Percentiles rank a stretch among this genome's conserved stretches.
Evolutionary conservation across 2,797 vertebrate genomes (phyloP).

Genomic region (Telmatherina bonti): DNA sequence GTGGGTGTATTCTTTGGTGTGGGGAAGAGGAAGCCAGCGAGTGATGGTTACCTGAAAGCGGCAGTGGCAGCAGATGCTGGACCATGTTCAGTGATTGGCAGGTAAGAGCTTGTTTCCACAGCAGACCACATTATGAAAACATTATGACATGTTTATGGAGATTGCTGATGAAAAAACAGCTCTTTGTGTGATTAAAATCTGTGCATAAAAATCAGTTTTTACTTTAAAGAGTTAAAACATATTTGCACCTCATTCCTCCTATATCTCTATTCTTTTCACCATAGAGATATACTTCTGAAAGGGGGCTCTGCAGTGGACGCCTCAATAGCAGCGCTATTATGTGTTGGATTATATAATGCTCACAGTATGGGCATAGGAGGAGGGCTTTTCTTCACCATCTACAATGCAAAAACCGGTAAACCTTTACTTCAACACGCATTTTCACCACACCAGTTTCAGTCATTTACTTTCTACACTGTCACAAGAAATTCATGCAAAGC

Average conservation of each 20-base stretch:
- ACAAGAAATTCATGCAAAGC: background rate
- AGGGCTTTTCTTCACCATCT: slow-evolving; percentile 92
- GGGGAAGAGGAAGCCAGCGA: slow-evolving; percentile 5
- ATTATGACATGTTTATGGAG: background rate
- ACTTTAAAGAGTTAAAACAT: slow-evolving; percentile 27
- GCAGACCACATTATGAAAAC: background rate
- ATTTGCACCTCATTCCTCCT: background rate
- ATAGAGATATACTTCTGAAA: slow-evolving; percentile 86
- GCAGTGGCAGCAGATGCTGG: slow-evolving; percentile 92
- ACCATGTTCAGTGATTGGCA: slow-evolving; percentile 89
- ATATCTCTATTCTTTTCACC: slow-evolving; percentile 19
- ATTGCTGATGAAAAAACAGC: no score
- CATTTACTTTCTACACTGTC: background rate
- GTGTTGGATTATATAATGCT: slow-evolving; percentile 90
- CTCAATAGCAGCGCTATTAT: slow-evolving; percentile 90
- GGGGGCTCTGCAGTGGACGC: slow-evolving; percentile 92
- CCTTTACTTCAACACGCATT: background rate
- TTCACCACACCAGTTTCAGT: background rate
- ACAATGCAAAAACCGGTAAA: slow-evolving; percentile 85
- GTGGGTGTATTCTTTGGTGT: slow-evolving; percentile 84
- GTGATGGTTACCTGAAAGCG: slow-evolving; percentile 75
- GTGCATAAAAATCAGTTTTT: no score
- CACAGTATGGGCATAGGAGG: slow-evolving; percentile 97
- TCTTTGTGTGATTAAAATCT: no score
- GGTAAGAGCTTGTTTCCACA: slow-evolving; percentile 78